Base-by-base conservation (phyloP, 2,888 invertebrate species). In the Hirtodrosophila histrioides region DNA sequence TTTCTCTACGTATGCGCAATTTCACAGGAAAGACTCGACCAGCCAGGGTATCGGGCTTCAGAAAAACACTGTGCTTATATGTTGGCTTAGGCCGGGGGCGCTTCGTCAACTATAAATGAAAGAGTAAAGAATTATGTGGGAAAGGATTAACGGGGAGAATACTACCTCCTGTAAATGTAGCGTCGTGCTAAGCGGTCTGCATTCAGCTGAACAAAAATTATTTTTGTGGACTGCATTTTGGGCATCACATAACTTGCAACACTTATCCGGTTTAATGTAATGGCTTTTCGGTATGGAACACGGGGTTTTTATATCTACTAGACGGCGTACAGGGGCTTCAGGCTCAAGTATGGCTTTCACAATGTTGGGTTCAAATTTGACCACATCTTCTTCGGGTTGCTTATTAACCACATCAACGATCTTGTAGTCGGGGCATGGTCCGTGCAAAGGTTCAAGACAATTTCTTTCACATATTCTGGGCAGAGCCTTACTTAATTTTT, bases 11-110 rank as follows among this genome's bases (percentile, higher is more conserved):
- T 33, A 82, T 55, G 0, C 84, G 80, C 37, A 75, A 79, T 31
- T 73, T 83, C 1, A 72, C 8, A 0, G 82, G 88, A 23, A 72
- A 82, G 17, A 56, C 66, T 2, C 84, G 84, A 8, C 82, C 82
- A 11, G 31, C 80, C 4, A 83, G 37, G 12, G 71, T 53, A 29
- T 79, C 46, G 1, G 60, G 31, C 36, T 86, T 64, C 29, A 88
- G 39, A 3, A 65, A 31, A 11, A 69, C 33, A 33, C 64, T 43
- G 11, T 86, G 61, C 35, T 83, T 69, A 24, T 66, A 86, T 0
- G 48, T 24, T 2, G 81, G 88, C n/a, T 87, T 81, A 0, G 57
- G 65, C 0, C 39, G 53, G 0, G 86, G 71, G 9, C 76, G 65
- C 23, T 67, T 78, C 1, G 69, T 65, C 17, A 17, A 17, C 17